phyloP scores from a whole-genome alignment of 2,888 invertebrate genomes.

The Zelleria hepariella region DNA sequence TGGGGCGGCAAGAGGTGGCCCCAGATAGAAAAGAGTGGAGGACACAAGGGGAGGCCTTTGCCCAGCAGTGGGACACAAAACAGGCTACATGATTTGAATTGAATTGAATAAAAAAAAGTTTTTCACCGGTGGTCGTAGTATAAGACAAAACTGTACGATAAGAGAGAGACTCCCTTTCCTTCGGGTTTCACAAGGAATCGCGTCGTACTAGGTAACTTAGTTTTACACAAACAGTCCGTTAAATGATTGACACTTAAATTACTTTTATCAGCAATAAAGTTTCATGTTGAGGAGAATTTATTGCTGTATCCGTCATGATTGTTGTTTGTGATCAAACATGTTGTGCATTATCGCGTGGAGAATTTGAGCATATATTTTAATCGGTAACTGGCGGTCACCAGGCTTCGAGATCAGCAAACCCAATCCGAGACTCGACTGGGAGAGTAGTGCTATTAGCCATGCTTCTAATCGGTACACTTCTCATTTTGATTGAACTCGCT shows the following conservation, averaged over 20 bases:
- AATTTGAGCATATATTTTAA: background rate
- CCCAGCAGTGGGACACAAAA: too few species aligned
- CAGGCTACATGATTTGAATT: too few species aligned
- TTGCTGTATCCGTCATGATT: too few species aligned
- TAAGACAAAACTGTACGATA: too few species aligned
- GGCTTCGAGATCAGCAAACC: background rate
- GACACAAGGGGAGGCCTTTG: too few species aligned
- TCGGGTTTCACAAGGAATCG: background rate
- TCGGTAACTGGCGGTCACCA: background rate
- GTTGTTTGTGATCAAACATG: background rate
- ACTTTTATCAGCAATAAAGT: background rate
- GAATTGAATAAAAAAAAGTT: too few species aligned
- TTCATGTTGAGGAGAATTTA: background rate
- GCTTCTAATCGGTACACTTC: background rate
- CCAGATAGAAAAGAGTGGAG: too few species aligned
- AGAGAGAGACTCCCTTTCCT: background rate
- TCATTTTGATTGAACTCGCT: background rate
- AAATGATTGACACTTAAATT: background rate
- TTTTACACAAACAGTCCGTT: background rate
- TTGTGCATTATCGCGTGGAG: background rate
- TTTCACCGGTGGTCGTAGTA: too few species aligned
- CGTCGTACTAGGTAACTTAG: background rate
- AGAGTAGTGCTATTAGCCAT: background rate
- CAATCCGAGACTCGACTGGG: background rate
- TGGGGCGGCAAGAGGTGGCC: too few species aligned